phyloP scores from a whole-genome alignment of 2,113 vertebrate genomes.

The Andinoacara biseriatus region DNA sequence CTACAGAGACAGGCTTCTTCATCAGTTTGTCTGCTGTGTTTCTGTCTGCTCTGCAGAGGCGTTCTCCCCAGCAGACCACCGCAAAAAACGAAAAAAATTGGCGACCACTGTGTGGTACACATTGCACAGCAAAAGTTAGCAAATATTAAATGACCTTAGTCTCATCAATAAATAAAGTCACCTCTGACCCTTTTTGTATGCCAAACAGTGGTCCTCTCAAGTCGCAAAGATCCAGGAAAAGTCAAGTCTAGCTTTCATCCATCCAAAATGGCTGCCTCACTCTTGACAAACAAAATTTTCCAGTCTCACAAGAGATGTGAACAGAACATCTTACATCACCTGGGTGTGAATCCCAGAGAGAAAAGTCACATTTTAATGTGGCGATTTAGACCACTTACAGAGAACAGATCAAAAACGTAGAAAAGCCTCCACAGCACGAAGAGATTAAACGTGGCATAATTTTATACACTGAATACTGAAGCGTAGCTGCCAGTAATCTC shows the following conservation, averaged over 20 bases:
- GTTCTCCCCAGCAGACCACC: too few species aligned
- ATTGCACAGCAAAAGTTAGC: too few species aligned
- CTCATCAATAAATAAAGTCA: too few species aligned
- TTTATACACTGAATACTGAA: neutral
- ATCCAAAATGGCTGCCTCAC: neutral
- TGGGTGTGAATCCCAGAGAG: neutral
- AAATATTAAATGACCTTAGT: too few species aligned
- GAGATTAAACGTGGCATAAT: neutral
- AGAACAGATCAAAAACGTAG: neutral
- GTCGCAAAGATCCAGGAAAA: neutral
- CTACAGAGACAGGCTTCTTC: too few species aligned
- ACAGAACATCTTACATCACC: neutral
- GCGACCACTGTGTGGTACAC: too few species aligned
- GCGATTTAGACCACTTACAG: neutral
- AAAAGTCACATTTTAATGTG: neutral
- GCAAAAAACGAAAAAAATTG: too few species aligned
- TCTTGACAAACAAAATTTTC: neutral
- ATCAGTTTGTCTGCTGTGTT: too few species aligned
- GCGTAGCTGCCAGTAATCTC: neutral
- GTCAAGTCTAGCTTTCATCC: neutral
- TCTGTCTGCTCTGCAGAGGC: too few species aligned
- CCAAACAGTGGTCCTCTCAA: neutral
- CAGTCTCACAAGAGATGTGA: neutral
- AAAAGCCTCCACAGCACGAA: neutral
- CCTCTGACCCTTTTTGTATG: too few species aligned